Conservation (phyloP, 2,888 invertebrate species). For the Eurytoma californica region DNA sequence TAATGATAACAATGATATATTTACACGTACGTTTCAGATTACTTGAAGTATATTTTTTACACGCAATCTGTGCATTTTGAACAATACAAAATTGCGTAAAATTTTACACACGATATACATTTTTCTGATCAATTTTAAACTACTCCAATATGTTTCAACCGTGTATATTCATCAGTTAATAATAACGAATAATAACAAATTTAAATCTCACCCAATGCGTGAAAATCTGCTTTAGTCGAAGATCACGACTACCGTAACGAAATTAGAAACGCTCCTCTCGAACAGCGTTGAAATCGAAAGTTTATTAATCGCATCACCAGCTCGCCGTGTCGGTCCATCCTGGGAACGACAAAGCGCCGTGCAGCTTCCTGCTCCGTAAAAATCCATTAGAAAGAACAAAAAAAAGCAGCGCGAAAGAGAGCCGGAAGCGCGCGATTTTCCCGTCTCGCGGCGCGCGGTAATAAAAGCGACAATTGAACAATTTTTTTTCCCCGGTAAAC, state of each 20-base stretch:
- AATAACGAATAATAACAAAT: not conserved
- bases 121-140: no score
- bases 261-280: not conserved
- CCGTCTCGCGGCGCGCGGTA: constrained; percentile 22
- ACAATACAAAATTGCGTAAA: no score
- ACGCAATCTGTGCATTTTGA: no score
- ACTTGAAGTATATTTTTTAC: no score
- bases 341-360: not conserved
- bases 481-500: constrained; percentile 7
- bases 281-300: constrained; percentile 27
- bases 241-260: not conserved
- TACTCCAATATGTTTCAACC: no score
- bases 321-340: not conserved
- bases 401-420: not conserved
- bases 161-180: no score
- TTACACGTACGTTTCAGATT: no score
- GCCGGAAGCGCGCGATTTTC: constrained; percentile 26
- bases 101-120: no score
- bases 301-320: constrained; percentile 20
- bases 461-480: constrained; percentile 35
- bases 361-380: not conserved
- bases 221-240: constrained; percentile 25
- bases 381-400: constrained; percentile 8
- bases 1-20: no score
- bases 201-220: not conserved